Conservation (phyloP, 2,113 vertebrate genomes). For the Xenopus laevis region DNA sequence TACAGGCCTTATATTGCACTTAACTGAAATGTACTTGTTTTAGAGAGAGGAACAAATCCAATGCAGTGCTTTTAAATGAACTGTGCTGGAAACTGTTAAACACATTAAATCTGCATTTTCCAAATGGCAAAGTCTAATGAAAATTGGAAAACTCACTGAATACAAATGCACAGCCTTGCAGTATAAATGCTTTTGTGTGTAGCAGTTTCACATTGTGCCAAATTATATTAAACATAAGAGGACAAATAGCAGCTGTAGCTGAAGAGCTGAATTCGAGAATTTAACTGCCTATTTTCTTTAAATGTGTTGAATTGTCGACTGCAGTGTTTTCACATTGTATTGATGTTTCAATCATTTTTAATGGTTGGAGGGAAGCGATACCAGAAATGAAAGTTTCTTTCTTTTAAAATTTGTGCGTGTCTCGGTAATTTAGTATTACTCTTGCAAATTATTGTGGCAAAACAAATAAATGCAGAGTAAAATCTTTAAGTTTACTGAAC, state of each 20-base stretch:
- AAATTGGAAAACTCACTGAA: conserved; percentile 60
- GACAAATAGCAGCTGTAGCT: conserved; percentile 51
- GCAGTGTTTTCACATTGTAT: conserved; percentile 18
- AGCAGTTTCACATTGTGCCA: conserved; percentile 55
- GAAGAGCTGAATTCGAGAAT: conserved; percentile 46
- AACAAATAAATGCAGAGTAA: too few species aligned
- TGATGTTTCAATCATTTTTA: conserved; percentile 14
- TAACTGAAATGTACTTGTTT: conserved; percentile 57
- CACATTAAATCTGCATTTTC: conserved; percentile 72
- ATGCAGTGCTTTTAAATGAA: conserved; percentile 45
- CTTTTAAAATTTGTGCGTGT: background rate
- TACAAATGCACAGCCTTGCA: conserved; percentile 61
- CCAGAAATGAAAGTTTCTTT: background rate
- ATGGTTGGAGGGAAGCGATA: background rate
- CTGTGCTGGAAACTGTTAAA: conserved; percentile 64
- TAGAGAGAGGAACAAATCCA: conserved; percentile 53
- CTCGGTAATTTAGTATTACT: too few species aligned
- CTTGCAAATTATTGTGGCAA: too few species aligned
- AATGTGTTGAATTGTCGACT: conserved; percentile 23
- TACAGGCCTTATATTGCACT: conserved; percentile 52
- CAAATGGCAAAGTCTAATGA: conserved; percentile 67
- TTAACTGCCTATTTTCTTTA: conserved; percentile 32
- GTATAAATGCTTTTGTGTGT: conserved; percentile 48
- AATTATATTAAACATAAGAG: conserved; percentile 51
- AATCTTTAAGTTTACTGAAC: too few species aligned